Conservation (phyloP, 1,140 invertebrate species). For the Vollenhovia emeryi region DNA sequence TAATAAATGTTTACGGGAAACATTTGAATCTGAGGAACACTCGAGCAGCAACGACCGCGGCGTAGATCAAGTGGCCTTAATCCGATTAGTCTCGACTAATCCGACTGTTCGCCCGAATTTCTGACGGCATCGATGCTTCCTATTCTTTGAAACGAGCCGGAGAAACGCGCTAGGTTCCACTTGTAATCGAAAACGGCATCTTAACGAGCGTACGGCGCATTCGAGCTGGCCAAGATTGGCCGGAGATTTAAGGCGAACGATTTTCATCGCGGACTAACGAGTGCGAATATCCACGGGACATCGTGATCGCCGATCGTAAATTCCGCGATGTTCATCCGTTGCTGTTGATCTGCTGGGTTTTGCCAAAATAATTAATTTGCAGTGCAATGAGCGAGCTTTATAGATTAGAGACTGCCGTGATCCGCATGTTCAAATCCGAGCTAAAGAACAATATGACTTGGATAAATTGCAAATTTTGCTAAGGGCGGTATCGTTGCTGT, state of each 20-base stretch:
- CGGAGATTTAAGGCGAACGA: conserved; percentile 64
- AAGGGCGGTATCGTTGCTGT: too few species aligned
- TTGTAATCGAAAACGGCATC: background rate
- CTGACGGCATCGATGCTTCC: conserved; percentile 8
- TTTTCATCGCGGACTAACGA: conserved; percentile 66
- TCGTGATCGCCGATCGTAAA: conserved; percentile 67
- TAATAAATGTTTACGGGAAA: conserved; percentile 11
- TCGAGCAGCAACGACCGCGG: background rate
- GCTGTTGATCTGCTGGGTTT: background rate
- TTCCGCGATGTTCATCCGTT: conserved; percentile 43
- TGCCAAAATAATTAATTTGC: conserved; percentile 13
- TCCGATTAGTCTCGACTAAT: conserved; percentile 39
- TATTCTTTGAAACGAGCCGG: background rate
- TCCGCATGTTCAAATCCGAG: background rate
- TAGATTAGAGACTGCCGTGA: background rate
- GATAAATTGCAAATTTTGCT: background rate
- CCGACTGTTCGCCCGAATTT: conserved; percentile 39
- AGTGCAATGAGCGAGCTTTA: background rate
- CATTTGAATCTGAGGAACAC: background rate
- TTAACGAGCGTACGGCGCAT: background rate
- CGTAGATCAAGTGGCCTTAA: conserved; percentile 30
- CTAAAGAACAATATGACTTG: background rate
- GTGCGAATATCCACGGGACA: conserved; percentile 55
- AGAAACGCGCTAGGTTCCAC: background rate
- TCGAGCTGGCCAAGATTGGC: conserved; percentile 57